These are phyloP conservation scores for Nysson spinosus DNA, from an alignment of 2,888 invertebrate species.

Conservation along the genomic window DNA sequence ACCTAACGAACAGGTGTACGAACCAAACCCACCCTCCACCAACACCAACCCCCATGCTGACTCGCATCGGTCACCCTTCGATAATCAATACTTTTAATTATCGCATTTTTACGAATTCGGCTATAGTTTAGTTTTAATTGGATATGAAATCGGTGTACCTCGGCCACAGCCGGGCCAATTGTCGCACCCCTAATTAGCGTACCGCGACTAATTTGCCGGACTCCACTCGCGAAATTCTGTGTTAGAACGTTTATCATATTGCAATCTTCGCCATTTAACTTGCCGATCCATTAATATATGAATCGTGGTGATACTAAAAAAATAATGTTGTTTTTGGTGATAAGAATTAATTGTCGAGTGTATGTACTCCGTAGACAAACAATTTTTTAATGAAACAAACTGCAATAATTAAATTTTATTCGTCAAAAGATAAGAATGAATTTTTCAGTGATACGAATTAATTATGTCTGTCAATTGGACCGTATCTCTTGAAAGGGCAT, in stretches of 20 bases:
- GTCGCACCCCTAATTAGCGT: conserved; percentile 38
- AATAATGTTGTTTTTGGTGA: no score
- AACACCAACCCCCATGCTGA: no score
- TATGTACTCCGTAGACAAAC: no score
- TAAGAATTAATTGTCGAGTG: no score
- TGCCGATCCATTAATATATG: no score
- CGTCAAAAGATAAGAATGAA: no score
- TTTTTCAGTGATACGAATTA: no score
- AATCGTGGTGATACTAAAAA: no score
- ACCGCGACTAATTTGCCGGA: conserved; percentile 41
- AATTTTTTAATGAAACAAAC: no score
- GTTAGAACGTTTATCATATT: conserved; percentile 18
- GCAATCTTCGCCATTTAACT: background rate
- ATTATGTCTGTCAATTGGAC: no score
- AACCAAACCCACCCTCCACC: conserved; percentile 33
- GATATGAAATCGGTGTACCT: conserved; percentile 59
- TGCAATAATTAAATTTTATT: no score
- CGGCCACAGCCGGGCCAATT: conserved; percentile 46
- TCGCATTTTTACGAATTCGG: conserved; percentile 68
- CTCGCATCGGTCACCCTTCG: conserved; percentile 51
- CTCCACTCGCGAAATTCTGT: conserved; percentile 22
- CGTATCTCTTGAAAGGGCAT: no score
- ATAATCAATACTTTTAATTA: conserved; percentile 77
- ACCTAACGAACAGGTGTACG: conserved; percentile 75
- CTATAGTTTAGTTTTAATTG: conserved; percentile 65